Evolutionary conservation across 2,888 invertebrate genomes (phyloP).

Genomic region (Conomelus anceps): DNA sequence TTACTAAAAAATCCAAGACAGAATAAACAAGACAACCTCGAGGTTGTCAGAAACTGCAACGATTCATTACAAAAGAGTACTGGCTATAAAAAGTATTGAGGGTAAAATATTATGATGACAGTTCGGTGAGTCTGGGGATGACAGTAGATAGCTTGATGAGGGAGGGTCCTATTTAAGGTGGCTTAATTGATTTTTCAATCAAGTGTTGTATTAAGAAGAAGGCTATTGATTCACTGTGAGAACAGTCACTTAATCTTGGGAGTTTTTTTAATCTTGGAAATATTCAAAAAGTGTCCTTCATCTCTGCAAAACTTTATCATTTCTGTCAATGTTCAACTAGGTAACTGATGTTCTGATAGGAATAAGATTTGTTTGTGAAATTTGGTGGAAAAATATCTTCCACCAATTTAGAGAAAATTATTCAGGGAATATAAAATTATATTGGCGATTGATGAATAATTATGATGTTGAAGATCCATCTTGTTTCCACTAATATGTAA

Average conservation of each 20-base stretch:
- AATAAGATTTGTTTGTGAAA: too few relatives aligned
- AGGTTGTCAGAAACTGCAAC: background rate
- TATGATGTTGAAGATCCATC: too few relatives aligned
- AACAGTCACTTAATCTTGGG: too few relatives aligned
- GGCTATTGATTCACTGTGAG: background rate
- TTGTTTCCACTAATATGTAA: too few relatives aligned
- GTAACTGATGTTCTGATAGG: too few relatives aligned
- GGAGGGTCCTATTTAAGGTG: background rate
- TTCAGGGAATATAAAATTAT: too few relatives aligned
- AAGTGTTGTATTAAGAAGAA: background rate
- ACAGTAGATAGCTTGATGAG: background rate
- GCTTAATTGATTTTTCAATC: background rate
- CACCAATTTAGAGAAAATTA: too few relatives aligned
- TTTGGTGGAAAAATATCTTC: too few relatives aligned
- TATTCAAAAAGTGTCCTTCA: background rate
- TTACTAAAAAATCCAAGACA: background rate
- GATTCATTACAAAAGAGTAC: background rate
- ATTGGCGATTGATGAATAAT: too few relatives aligned
- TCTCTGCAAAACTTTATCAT: background rate
- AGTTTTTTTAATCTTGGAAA: background rate
- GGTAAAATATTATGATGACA: background rate
- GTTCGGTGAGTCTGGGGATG: background rate
- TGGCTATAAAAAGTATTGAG: background rate
- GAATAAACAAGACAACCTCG: background rate
- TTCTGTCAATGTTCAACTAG: background rate